A percentile compares a stretch with the other conserved stretches of the same genome.
These are phyloP conservation scores for Butastur rufipennis DNA, from an alignment of 2,113 vertebrate species.

Conservation along the genomic window DNA sequence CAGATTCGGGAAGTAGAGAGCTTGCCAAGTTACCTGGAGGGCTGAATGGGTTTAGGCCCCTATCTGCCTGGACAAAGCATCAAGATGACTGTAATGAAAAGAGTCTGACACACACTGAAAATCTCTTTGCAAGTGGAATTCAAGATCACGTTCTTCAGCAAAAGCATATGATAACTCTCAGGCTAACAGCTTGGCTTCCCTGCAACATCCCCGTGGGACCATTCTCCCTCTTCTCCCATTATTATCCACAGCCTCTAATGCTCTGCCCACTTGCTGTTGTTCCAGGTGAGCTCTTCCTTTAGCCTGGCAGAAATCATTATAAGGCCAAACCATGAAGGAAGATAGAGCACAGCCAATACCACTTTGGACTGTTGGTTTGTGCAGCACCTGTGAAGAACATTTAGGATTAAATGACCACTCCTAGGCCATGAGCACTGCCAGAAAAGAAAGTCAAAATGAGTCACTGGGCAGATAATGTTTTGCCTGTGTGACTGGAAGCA, in stretches of 20 bases:
- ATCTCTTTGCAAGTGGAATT: background rate
- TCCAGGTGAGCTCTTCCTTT: background rate
- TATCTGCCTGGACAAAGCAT: background rate
- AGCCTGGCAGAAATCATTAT: background rate
- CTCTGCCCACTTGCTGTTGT: background rate
- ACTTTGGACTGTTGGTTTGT: background rate
- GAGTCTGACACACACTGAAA: background rate
- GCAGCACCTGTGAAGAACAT: background rate
- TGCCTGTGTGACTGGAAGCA: background rate
- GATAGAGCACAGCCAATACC: background rate
- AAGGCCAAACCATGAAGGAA: background rate
- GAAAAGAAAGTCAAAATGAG: background rate
- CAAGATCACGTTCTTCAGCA: background rate
- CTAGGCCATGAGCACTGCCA: background rate
- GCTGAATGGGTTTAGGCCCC: background rate
- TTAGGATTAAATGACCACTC: background rate
- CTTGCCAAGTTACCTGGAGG: background rate
- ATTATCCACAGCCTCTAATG: background rate
- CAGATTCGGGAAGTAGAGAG: background rate
- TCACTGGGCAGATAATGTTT: background rate
- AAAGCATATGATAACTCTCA: background rate
- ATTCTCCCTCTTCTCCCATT: background rate
- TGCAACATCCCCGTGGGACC: background rate
- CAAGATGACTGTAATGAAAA: background rate
- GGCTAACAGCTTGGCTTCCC: background rate